phyloP scores from a whole-genome alignment of 1,140 invertebrate species.

The Heliothis virescens region DNA sequence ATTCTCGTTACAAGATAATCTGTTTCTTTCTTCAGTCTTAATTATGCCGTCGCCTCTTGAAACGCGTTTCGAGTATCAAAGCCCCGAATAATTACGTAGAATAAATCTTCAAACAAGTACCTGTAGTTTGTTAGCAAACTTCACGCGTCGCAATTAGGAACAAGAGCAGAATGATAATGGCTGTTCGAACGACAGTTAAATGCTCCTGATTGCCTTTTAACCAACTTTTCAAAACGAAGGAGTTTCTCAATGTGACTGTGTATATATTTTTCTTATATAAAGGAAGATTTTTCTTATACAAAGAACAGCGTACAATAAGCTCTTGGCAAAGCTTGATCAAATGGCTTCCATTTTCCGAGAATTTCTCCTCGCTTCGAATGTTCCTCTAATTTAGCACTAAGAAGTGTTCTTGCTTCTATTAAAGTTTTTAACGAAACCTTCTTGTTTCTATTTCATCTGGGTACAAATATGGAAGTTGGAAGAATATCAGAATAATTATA shows the following conservation, averaged over 20 bases:
- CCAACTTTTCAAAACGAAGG: no score
- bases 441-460: neutral
- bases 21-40: neutral
- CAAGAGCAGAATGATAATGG: slow-evolving; percentile 13
- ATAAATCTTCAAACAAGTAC: neutral
- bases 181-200: neutral
- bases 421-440: neutral
- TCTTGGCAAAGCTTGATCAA: slow-evolving; percentile 29
- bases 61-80: neutral
- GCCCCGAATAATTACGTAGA: neutral
- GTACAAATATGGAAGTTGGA: no score
- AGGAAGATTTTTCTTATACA: neutral
- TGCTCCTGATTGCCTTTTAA: neutral
- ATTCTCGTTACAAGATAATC: no score
- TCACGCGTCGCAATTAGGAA: slow-evolving; percentile 11
- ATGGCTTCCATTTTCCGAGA: slow-evolving; percentile 26
- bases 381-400: neutral
- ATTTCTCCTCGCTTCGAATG: neutral
- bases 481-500: no score
- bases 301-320: slow-evolving; percentile 13
- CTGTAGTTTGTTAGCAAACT: slow-evolving; percentile 1
- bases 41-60: neutral
- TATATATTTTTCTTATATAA: no score
- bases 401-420: neutral
- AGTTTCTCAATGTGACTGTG: no score